A percentile compares a stretch with the other conserved stretches of the same genome.
phyloP scores from a whole-genome alignment of 2,888 invertebrate genomes.

The Listrodromus nycthemerus region DNA sequence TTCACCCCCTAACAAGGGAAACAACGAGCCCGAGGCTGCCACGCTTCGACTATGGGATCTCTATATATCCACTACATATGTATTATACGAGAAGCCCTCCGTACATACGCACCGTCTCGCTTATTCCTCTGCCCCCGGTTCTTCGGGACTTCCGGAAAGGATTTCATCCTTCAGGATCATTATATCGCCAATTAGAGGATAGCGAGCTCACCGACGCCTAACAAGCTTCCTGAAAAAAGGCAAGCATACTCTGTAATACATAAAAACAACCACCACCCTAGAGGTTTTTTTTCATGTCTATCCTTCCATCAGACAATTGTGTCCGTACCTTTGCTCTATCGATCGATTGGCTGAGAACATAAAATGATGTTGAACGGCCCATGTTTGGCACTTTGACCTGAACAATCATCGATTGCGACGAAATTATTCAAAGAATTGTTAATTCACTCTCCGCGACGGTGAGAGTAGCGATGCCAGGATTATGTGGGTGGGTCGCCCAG shows the following conservation, averaged over 20 bases:
- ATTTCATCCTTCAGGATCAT: slow-evolving; percentile 84
- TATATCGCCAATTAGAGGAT: slow-evolving; percentile 85
- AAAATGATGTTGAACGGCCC: neutral
- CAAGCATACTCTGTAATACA: slow-evolving; percentile 19
- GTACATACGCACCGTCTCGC: slow-evolving; percentile 30
- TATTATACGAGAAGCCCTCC: slow-evolving; percentile 35
- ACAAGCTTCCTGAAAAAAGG: slow-evolving; percentile 82
- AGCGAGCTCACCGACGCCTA: slow-evolving; percentile 83
- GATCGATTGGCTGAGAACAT: neutral
- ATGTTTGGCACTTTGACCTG: neutral
- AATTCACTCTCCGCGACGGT: slow-evolving; percentile 22
- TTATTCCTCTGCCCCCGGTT: slow-evolving; percentile 58
- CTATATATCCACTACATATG: slow-evolving; percentile 30
- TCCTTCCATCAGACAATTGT: neutral
- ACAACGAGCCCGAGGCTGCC: slow-evolving; percentile 61
- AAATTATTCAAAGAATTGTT: slow-evolving; percentile 53
- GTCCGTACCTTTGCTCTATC: neutral
- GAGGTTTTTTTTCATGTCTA: neutral
- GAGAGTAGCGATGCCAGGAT: slow-evolving; percentile 21
- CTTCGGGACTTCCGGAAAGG: slow-evolving; percentile 77
- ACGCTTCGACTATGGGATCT: slow-evolving; percentile 39
- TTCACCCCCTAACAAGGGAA: slow-evolving; percentile 79
- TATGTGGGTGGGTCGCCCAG: slow-evolving; percentile 18
- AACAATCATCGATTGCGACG: slow-evolving; percentile 41
- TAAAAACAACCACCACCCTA: slow-evolving; percentile 1